These are phyloP conservation scores for Sinella curviseta DNA, from an alignment of 1,140 invertebrate genomes.

Conservation along the genomic window DNA sequence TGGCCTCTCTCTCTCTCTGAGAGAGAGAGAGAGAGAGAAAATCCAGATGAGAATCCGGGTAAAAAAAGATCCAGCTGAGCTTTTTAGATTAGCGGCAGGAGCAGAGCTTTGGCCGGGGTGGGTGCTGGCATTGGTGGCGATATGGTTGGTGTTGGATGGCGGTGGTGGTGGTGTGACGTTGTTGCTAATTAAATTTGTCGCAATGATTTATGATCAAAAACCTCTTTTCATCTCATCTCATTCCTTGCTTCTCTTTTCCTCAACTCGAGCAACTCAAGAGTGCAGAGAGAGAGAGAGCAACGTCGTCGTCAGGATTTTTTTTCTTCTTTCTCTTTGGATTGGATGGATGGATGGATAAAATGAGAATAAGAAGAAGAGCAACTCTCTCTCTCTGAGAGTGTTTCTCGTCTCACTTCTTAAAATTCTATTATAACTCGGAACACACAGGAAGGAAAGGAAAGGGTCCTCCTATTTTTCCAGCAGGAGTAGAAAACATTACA, in stretches of 20 bases:
- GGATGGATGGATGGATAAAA: conserved; percentile 18
- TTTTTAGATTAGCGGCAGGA: conserved; percentile 18
- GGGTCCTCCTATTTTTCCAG: background rate
- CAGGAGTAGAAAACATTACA: background rate
- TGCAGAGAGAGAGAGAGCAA: no score
- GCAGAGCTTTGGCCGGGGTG: background rate
- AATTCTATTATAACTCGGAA: conserved; percentile 16
- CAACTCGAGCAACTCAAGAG: background rate
- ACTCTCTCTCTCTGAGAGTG: background rate
- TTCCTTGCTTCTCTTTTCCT: conserved; percentile 1
- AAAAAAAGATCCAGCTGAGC: conserved; percentile 18
- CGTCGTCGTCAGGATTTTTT: background rate
- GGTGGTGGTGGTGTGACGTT: conserved; percentile 11
- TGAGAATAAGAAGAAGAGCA: background rate
- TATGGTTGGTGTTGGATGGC: background rate
- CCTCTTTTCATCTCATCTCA: conserved; percentile 42
- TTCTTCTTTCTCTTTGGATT: background rate
- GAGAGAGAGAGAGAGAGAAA: no score
- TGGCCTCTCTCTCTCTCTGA: no score
- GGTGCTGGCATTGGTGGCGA: no score
- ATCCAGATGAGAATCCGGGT: conserved; percentile 23
- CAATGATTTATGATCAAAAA: conserved; percentile 47
- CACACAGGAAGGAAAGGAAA: background rate
- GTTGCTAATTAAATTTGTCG: conserved; percentile 50
- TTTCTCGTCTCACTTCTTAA: conserved; percentile 10